Conservation (phyloP, 2,888 invertebrate genomes). For the Apotomis capreana region DNA sequence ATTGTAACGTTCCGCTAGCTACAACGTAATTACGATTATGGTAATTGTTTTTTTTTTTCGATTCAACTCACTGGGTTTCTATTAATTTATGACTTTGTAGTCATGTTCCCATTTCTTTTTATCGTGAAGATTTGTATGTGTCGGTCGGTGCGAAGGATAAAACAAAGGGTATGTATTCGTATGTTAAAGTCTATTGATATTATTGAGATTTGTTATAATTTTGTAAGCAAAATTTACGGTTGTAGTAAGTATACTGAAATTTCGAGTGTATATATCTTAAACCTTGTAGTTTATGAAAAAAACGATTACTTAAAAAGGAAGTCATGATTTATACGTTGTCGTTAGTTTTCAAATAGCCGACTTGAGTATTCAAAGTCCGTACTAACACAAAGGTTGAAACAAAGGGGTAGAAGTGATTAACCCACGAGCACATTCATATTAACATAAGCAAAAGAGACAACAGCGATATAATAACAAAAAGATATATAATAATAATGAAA, state of each 20-base stretch:
- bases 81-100: slow-evolving; percentile 27
- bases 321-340: slow-evolving; percentile 6
- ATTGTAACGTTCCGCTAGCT: slow-evolving; percentile 32
- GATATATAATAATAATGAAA: slow-evolving; percentile 1
- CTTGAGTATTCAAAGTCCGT: slow-evolving; percentile 11
- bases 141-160: background rate
- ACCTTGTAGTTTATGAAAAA: background rate
- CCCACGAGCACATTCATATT: slow-evolving; percentile 3
- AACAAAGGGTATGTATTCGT: background rate
- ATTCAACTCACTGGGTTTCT: slow-evolving; percentile 32
- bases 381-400: slow-evolving; percentile 18
- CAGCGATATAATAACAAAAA: background rate
- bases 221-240: no score
- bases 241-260: no score
- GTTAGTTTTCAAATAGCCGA: background rate
- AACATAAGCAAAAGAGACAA: slow-evolving; percentile 7
- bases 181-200: background rate
- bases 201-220: no score
- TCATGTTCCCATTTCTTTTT: slow-evolving; percentile 1
- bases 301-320: background rate
- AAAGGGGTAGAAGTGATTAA: slow-evolving; percentile 22
- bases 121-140: background rate
- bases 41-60: slow-evolving; percentile 50
- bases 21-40: slow-evolving; percentile 53
- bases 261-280: no score